phyloP scores from a whole-genome alignment of 2,113 vertebrate genomes.

The Poeciliopsis occidentalis region DNA sequence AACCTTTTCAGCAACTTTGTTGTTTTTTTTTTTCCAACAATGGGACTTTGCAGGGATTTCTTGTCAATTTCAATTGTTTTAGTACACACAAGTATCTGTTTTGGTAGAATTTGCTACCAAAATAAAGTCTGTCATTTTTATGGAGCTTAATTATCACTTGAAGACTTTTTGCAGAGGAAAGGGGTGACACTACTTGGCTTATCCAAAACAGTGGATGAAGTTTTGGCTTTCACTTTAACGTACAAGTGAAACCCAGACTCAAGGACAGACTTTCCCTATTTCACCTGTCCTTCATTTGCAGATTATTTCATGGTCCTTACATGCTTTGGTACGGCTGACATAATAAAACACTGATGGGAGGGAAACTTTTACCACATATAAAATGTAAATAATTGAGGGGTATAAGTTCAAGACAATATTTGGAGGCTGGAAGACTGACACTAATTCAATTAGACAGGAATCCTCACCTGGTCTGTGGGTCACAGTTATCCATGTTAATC shows the following conservation, averaged over 20 bases:
- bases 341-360: slow-evolving; percentile 10
- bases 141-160: no score
- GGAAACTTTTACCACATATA: slow-evolving; percentile 25
- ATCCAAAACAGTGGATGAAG: not conserved
- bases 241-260: not conserved
- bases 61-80: not conserved
- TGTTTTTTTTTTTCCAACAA: not conserved
- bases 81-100: not conserved
- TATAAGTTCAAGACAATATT: slow-evolving; percentile 88
- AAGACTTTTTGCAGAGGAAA: no score
- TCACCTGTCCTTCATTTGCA: no score
- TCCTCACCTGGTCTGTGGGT: slow-evolving; percentile 81
- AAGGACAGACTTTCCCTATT: no score
- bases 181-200: not conserved
- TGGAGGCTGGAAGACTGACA: slow-evolving; percentile 79
- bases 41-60: not conserved
- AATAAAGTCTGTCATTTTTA: not conserved
- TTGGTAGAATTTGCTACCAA: no score
- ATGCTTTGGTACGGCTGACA: not conserved
- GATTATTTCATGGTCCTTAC: not conserved
- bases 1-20: no score
- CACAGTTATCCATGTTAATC: slow-evolving; percentile 83
- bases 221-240: not conserved
- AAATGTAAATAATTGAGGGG: slow-evolving; percentile 70
- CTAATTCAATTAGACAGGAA: slow-evolving; percentile 90